Percentiles rank a stretch among this genome's conserved stretches.
Evolutionary conservation across 2,113 vertebrate genomes (phyloP).

Genomic region (Dicaeum eximium): DNA sequence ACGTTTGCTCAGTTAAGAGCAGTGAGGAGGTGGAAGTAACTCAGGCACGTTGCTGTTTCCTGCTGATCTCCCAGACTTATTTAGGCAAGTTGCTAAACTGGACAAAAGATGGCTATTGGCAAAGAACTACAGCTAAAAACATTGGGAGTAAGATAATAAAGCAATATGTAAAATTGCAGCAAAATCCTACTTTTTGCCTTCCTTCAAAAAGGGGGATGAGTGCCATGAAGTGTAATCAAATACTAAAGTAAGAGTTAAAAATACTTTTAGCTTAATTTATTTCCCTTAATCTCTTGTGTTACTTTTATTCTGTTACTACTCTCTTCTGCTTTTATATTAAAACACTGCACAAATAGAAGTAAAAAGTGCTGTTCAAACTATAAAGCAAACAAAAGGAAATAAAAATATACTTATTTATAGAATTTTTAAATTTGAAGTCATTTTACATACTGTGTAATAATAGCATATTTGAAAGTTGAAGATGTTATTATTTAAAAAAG

Average conservation of each 20-base stretch:
- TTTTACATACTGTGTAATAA: background rate
- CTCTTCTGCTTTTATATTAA: background rate
- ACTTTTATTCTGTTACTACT: background rate
- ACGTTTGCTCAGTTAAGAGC: accelerated
- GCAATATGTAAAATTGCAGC: background rate
- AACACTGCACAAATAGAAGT: background rate
- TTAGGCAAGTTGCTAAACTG: background rate
- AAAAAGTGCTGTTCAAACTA: background rate
- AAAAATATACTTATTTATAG: background rate
- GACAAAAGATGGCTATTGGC: background rate
- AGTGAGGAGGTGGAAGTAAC: background rate
- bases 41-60: background rate
- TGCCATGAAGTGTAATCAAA: background rate
- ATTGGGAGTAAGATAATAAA: background rate
- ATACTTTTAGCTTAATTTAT: background rate
- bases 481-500: background rate
- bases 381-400: background rate
- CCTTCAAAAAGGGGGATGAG: background rate
- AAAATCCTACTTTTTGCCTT: background rate
- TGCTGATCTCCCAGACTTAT: background rate
- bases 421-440: background rate
- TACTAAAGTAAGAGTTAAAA: slow-evolving; percentile 31
- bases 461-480: background rate
- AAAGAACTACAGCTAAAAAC: background rate
- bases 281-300: background rate